Evolutionary conservation across 1,140 invertebrate genomes (phyloP).

Genomic region (Drosophila kohkoa): DNA sequence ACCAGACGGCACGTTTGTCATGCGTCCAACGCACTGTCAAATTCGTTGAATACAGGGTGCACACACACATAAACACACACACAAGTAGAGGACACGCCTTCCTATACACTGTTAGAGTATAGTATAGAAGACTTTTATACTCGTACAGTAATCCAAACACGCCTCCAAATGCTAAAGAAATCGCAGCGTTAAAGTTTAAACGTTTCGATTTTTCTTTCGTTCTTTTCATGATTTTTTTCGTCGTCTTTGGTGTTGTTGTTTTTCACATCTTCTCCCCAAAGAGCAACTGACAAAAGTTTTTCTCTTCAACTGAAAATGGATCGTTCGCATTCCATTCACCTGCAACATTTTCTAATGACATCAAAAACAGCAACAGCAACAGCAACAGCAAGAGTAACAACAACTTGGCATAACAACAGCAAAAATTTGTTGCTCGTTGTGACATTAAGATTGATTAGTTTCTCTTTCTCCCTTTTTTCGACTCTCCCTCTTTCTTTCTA

Average conservation of each 20-base stretch:
- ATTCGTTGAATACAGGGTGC: slow-evolving; percentile 61
- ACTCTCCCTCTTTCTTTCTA: neutral
- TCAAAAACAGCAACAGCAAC: slow-evolving; percentile 59
- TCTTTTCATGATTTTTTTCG: slow-evolving; percentile 20
- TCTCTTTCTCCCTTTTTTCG: slow-evolving; percentile 32
- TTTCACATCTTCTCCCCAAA: slow-evolving; percentile 17
- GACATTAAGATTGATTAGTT: slow-evolving; percentile 81
- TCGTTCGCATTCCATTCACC: slow-evolving; percentile 75
- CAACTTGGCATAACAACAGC: slow-evolving; percentile 43
- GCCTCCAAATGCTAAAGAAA: slow-evolving; percentile 42
- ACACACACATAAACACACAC: slow-evolving; percentile 3
- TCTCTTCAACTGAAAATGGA: slow-evolving; percentile 55
- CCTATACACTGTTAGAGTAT: slow-evolving; percentile 2
- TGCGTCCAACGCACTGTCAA: slow-evolving; percentile 73
- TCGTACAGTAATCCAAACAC: slow-evolving; percentile 11
- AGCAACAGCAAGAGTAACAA: slow-evolving; percentile 49
- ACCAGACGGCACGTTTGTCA: slow-evolving; percentile 73
- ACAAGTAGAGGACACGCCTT: slow-evolving; percentile 6
- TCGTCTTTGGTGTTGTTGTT: neutral
- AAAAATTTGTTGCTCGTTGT: slow-evolving; percentile 69
- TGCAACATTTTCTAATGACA: slow-evolving; percentile 82
- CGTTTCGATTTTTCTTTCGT: slow-evolving; percentile 62
- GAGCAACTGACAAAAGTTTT: slow-evolving; percentile 49
- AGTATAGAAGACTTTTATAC: neutral
- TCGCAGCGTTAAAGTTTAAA: slow-evolving; percentile 68